Conservation (phyloP, 2,888 invertebrate species). For the Graphium colonna region DNA sequence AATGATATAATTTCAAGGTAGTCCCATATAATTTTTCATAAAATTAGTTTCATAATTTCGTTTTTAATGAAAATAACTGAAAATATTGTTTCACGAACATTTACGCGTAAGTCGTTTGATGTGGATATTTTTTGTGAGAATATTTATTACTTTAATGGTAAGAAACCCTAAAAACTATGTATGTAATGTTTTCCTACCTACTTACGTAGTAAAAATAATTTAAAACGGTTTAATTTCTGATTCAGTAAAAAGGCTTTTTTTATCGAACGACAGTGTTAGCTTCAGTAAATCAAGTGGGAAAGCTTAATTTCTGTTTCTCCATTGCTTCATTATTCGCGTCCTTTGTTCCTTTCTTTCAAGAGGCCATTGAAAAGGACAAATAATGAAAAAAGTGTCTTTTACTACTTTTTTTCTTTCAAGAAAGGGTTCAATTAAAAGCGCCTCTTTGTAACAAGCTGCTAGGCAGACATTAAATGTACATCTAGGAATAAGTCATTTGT, state of each 20-base stretch:
- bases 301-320: conserved; percentile 15
- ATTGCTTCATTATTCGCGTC: conserved; percentile 21
- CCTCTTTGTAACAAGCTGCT: conserved; percentile 40
- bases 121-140: too few relatives aligned
- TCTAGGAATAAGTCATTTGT: background rate
- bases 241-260: background rate
- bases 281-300: conserved; percentile 17
- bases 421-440: conserved; percentile 41
- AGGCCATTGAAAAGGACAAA: conserved; percentile 19
- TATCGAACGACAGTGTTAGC: conserved; percentile 4
- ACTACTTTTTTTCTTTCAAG: conserved; percentile 35
- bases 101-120: too few relatives aligned
- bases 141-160: too few relatives aligned
- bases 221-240: too few relatives aligned
- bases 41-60: too few relatives aligned
- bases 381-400: conserved; percentile 24
- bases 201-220: too few relatives aligned
- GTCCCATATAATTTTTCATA: too few relatives aligned
- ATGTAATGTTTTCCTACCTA: too few relatives aligned
- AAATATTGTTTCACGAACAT: too few relatives aligned
- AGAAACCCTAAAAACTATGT: too few relatives aligned
- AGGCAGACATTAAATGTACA: background rate
- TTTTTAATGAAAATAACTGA: too few relatives aligned
- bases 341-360: conserved; percentile 19
- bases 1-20: too few relatives aligned